These are phyloP conservation scores for Drosophila nigromelanica DNA, from an alignment of 1,140 invertebrate genomes.

Conservation along the genomic window DNA sequence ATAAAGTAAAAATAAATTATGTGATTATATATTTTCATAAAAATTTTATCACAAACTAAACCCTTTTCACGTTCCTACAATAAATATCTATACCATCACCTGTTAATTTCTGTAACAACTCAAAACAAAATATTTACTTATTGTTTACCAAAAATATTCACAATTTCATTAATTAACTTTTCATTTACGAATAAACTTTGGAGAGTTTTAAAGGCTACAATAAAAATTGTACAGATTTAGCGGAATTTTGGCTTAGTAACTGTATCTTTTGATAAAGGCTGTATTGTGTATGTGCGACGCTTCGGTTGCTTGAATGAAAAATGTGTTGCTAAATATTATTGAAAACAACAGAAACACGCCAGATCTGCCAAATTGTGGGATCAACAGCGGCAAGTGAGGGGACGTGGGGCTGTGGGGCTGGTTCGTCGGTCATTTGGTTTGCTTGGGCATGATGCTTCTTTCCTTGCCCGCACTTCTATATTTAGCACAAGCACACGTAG, in stretches of 20 bases:
- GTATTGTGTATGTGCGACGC: slow-evolving; percentile 45
- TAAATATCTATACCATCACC: not conserved
- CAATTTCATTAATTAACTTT: not conserved
- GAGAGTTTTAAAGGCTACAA: not conserved
- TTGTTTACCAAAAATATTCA: not conserved
- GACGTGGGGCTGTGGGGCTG: slow-evolving; percentile 21
- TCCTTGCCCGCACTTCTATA: slow-evolving; percentile 59
- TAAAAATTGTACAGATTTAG: not conserved
- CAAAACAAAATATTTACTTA: not conserved
- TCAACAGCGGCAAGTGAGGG: not conserved
- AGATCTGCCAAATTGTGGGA: slow-evolving; percentile 39
- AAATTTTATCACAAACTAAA: no score
- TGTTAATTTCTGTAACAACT: slow-evolving; percentile 2
- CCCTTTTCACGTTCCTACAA: no score
- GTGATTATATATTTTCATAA: no score
- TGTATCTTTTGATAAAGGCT: not conserved
- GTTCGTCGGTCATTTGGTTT: slow-evolving; percentile 56
- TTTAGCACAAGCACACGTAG: slow-evolving; percentile 76
- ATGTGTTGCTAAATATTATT: slow-evolving; percentile 69
- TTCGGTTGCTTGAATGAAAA: slow-evolving; percentile 46
- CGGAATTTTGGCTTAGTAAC: slow-evolving; percentile 11
- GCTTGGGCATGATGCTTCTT: slow-evolving; percentile 58
- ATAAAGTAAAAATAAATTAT: no score
- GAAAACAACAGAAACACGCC: slow-evolving; percentile 64
- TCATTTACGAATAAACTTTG: slow-evolving; percentile 2